A percentile compares a stretch with the other conserved stretches of the same genome.
These are phyloP conservation scores for Andrena praecox DNA, from an alignment of 2,888 invertebrate genomes.

Conservation along the genomic window DNA sequence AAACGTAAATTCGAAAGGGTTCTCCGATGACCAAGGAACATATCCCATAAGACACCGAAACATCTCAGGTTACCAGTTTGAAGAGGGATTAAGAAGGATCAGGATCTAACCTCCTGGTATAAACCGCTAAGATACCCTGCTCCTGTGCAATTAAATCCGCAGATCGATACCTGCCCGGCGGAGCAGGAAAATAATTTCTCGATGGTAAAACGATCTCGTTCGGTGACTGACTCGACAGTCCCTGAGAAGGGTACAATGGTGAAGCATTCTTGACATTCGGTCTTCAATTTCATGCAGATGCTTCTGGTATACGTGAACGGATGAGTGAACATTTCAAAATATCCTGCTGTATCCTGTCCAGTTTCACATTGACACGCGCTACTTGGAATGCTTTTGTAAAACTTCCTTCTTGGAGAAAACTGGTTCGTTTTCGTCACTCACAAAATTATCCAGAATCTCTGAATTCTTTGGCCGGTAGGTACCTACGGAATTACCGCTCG, in stretches of 20 bases:
- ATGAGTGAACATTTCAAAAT: not conserved
- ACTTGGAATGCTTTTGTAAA: too few species aligned
- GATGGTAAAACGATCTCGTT: constrained; percentile 41
- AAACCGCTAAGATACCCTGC: constrained; percentile 56
- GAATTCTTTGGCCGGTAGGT: too few species aligned
- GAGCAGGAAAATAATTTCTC: constrained; percentile 52
- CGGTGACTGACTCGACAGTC: constrained; percentile 15
- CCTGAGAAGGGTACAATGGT: not conserved
- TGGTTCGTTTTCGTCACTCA: too few species aligned
- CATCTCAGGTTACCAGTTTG: constrained; percentile 69
- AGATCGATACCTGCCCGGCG: constrained; percentile 60
- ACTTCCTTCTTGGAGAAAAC: too few species aligned
- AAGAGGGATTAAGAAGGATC: constrained; percentile 69
- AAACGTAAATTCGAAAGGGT: constrained; percentile 52
- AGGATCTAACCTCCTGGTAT: constrained; percentile 58
- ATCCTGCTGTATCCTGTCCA: not conserved
- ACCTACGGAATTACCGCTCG: not conserved
- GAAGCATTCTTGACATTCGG: constrained; percentile 3
- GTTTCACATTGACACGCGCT: not conserved
- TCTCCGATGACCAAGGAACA: constrained; percentile 45
- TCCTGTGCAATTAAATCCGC: constrained; percentile 71
- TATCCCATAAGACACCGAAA: constrained; percentile 36
- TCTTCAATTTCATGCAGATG: not conserved
- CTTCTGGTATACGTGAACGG: not conserved
- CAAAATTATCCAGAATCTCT: too few species aligned